These are phyloP conservation scores for Coptodon rendalli DNA, from an alignment of 2,113 vertebrate species.

Conservation along the genomic window DNA sequence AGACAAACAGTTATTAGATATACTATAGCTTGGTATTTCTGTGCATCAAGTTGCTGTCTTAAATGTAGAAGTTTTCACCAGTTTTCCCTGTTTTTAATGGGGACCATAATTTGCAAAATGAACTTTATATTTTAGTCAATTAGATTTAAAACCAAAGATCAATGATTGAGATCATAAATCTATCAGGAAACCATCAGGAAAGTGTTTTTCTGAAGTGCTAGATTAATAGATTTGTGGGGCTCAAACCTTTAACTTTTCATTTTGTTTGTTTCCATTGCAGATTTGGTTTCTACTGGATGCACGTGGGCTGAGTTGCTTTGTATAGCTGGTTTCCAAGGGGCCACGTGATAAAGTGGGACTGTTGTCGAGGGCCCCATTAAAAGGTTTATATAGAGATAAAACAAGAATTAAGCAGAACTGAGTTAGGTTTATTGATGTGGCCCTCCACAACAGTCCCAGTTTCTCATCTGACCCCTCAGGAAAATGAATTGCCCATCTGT, in stretches of 20 bases:
- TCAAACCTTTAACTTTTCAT: background rate
- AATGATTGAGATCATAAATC: background rate
- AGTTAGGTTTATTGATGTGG: background rate
- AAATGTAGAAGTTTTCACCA: background rate
- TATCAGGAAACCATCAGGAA: background rate
- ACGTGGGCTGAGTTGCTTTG: background rate
- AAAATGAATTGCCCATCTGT: background rate
- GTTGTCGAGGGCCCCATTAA: background rate
- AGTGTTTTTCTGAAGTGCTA: background rate
- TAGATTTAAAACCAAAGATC: background rate
- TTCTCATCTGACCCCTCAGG: background rate
- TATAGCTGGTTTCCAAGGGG: background rate
- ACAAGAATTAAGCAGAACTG: background rate
- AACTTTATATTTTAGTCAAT: background rate
- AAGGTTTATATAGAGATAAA: background rate
- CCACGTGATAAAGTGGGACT: background rate
- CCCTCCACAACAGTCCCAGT: background rate
- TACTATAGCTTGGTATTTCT: background rate
- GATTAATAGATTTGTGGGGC: background rate
- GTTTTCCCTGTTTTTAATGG: background rate
- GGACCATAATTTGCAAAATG: background rate
- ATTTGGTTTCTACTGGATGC: background rate
- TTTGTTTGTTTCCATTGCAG: background rate
- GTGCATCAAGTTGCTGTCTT: accelerated
- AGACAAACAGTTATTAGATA: background rate